Evolutionary conservation across 2,888 invertebrate genomes (phyloP), one percentile per base, ranked within the genome.

Genomic region (Marasmarcha lunaedactyla): DNA sequence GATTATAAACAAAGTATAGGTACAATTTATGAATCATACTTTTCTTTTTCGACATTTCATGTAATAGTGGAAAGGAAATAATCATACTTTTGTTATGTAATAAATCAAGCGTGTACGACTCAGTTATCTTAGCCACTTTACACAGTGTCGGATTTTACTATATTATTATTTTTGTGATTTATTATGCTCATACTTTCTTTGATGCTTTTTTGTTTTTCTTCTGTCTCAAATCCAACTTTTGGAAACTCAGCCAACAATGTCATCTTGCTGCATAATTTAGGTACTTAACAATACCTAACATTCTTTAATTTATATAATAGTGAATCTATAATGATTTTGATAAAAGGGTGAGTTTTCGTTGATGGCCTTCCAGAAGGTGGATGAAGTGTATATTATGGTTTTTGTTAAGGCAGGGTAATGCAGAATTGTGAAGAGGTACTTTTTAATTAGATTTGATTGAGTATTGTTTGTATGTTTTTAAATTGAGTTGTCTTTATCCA

Each of bases 11-110:
- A 77, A 81, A 79, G 69, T 79, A 79, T 81, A 81, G 81, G 83
- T 83, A 83, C 83, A 83, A 83, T 81, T 81, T 83, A 81, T 81
- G 66, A 78, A 79, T 76, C 77, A 76, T 83, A 79, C 78, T 81
- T 79, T 81, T 79, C 73, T 70, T 76, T n/a, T 79, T 77, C 71
- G 79, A 74, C 76, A 76, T 79, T 76, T 74, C 64, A 68, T 70
- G 64, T 71, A 62, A 70, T 65, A 70, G 73, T 73, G 74, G 76
- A 72, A 65, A 65, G 69, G 72, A 63, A 59, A 60, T 54, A 51
- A 64, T 64, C 65, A 55, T 57, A 62, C n/a, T 64, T 68, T 64
- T 67, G 59, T 57, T 63, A 60, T 49, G 58, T 59, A 60, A 58
- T 61, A 55, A 51, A 55, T 59, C 56, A 57, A 60, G 58, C 59